Evolutionary conservation across 2,113 vertebrate genomes (phyloP), one percentile per base, ranked within the genome.

Genomic region (Cottus gobio): DNA sequence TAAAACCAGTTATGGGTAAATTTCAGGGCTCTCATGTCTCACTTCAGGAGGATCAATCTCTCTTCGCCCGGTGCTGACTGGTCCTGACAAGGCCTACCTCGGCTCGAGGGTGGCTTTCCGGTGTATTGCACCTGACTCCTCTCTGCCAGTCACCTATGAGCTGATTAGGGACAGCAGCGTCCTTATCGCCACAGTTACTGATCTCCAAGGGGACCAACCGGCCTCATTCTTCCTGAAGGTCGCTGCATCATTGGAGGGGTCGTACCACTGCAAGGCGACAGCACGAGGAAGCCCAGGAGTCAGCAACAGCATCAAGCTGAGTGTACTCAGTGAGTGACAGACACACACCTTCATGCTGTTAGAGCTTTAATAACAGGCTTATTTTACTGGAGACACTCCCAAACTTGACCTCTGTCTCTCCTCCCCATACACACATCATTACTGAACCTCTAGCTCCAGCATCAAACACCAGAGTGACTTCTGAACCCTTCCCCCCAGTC

Each of bases 251-350:
- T 91, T 89, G 7, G 86, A 83, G 15, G 94, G 93, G 8, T 82
- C 50, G 0, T 95, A 95, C 82, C 77, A 75, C 68, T 95, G 94
- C 78, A 83, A 15, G 42, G 88, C 79, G 1, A 87, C 65, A 0
- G 3, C 82, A 18, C 13, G 0, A 11, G 71, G 69, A 22, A 46
- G 37, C 10, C 65, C 67, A 7, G 75, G 39, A 60, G 48, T 76
- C 57, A 94, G 95, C 86, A 88, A 90, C 73, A 82, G 39, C 39
- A 82, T 95, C 68, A 64, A 22, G 31, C 79, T 95, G 52, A 85
- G 72, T n/a, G 90, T 93, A 63, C 89, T 95, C 79, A 93, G 95
- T 95, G 74, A 95, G 94, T 94, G 69, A 16, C 8, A 24, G 18
- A 50, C 44, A 50, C 0, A 20, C 50, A 1, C 28, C 10, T 37